phyloP scores from a whole-genome alignment of 2,113 vertebrate genomes.

The Perca schrenkii region DNA sequence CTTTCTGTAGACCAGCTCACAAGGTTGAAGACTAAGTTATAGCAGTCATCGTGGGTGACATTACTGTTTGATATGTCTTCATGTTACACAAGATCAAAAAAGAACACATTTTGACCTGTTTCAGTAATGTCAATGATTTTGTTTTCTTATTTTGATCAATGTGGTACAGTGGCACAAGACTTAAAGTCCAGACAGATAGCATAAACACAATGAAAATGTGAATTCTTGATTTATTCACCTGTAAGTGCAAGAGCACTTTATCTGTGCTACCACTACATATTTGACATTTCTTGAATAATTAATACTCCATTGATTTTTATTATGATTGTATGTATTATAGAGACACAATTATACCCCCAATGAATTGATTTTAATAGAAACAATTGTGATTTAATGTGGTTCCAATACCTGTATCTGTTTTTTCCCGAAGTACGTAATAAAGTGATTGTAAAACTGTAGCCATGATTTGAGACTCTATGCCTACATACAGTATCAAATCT shows the following conservation, averaged over 20 bases:
- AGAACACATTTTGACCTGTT: conserved; percentile 5
- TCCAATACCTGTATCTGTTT: conserved; percentile 7
- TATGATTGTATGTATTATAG: background rate
- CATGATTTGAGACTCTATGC: conserved; percentile 18
- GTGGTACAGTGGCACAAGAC: background rate
- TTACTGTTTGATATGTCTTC: conserved; percentile 32
- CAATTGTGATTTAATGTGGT: conserved; percentile 3
- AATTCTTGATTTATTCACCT: conserved; percentile 23
- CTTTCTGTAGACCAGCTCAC: conserved; percentile 95
- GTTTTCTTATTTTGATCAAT: background rate
- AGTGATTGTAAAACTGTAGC: conserved; percentile 2
- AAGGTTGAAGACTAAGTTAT: conserved; percentile 94
- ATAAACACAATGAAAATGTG: conserved; percentile 30
- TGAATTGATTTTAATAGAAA: background rate
- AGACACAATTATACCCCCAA: background rate
- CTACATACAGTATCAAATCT: background rate
- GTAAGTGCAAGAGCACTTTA: background rate
- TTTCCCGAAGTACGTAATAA: conserved; percentile 3
- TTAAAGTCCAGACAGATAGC: conserved; percentile 16
- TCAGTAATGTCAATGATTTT: conserved; percentile 3
- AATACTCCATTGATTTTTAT: background rate
- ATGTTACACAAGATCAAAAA: conserved; percentile 14
- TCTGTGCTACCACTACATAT: background rate
- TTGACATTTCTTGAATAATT: background rate
- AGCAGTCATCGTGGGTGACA: background rate